These are phyloP conservation scores for Drosophila parthenogenetica DNA, from an alignment of 2,888 invertebrate genomes.

Conservation along the genomic window DNA sequence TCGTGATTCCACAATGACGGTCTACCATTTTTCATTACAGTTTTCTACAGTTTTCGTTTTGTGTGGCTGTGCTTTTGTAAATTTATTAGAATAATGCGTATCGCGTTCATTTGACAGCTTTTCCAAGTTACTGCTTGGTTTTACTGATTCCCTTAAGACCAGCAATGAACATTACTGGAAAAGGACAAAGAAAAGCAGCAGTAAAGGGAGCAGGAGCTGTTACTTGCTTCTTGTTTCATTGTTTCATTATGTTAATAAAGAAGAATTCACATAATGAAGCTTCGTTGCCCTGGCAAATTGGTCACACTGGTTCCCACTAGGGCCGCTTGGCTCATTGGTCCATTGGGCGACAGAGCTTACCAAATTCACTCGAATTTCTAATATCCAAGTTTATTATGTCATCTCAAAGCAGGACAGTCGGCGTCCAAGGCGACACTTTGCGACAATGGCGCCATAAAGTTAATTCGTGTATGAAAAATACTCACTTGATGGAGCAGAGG, in stretches of 20 bases:
- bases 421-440: slow-evolving; percentile 61
- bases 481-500: slow-evolving; percentile 60
- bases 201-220: slow-evolving; percentile 19
- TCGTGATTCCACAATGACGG: slow-evolving; percentile 47
- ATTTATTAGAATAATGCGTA: slow-evolving; percentile 78
- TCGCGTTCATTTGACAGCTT: slow-evolving; percentile 77
- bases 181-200: slow-evolving; percentile 10
- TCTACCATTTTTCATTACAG: slow-evolving; percentile 49
- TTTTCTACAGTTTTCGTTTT: slow-evolving; percentile 2
- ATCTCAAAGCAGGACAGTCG: slow-evolving; percentile 50
- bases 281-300: slow-evolving; percentile 32
- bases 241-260: slow-evolving; percentile 78
- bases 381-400: slow-evolving; percentile 70
- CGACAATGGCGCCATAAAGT: slow-evolving; percentile 80
- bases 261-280: slow-evolving; percentile 61
- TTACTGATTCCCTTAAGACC: slow-evolving; percentile 51
- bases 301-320: slow-evolving; percentile 1
- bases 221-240: slow-evolving; percentile 51
- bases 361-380: slow-evolving; percentile 63
- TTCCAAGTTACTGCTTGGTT: slow-evolving; percentile 54
- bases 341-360: slow-evolving; percentile 28
- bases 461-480: slow-evolving; percentile 76
- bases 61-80: slow-evolving; percentile 29
- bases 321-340: slow-evolving; percentile 19
- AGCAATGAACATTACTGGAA: slow-evolving; percentile 8